phyloP scores from a whole-genome alignment of 2,113 vertebrate genomes.

The Callorhinus ursinus region DNA sequence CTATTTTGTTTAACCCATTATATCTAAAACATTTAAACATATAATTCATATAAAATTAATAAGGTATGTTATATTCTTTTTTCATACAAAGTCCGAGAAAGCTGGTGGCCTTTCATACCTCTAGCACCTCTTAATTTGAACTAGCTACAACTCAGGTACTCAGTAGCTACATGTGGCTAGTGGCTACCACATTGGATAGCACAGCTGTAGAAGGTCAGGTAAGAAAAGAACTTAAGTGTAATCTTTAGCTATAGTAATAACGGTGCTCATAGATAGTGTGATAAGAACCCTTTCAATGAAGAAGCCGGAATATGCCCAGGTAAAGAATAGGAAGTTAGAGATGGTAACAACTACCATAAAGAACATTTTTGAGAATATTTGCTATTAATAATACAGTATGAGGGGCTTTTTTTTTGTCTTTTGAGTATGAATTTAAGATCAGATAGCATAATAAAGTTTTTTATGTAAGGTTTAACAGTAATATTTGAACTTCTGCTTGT shows the following conservation, averaged over 20 bases:
- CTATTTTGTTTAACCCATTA: not conserved
- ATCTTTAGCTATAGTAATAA: not conserved
- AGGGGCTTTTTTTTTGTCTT: not conserved
- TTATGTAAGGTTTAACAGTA: not conserved
- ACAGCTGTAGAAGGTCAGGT: not conserved
- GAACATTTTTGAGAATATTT: not conserved
- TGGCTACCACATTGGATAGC: not conserved
- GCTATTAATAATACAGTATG: not conserved
- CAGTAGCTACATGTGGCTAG: not conserved
- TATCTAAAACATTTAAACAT: not conserved
- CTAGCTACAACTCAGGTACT: not conserved
- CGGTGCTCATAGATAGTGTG: not conserved
- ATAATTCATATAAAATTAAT: not conserved
- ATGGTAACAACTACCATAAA: not conserved
- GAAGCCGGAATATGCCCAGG: not conserved
- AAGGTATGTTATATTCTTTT: not conserved
- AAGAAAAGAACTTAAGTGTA: not conserved
- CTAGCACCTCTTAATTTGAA: not conserved
- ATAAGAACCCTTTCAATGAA: not conserved
- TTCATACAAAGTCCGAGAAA: not conserved
- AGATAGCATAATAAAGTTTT: not conserved
- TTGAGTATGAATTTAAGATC: not conserved
- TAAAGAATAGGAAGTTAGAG: not conserved
- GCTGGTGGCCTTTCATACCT: not conserved
- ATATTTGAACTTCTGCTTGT: slow-evolving; percentile 22